Percentiles rank a stretch among this genome's conserved stretches.
Evolutionary conservation across 2,888 invertebrate genomes (phyloP).

Genomic region (Habrosyne pyritoides): DNA sequence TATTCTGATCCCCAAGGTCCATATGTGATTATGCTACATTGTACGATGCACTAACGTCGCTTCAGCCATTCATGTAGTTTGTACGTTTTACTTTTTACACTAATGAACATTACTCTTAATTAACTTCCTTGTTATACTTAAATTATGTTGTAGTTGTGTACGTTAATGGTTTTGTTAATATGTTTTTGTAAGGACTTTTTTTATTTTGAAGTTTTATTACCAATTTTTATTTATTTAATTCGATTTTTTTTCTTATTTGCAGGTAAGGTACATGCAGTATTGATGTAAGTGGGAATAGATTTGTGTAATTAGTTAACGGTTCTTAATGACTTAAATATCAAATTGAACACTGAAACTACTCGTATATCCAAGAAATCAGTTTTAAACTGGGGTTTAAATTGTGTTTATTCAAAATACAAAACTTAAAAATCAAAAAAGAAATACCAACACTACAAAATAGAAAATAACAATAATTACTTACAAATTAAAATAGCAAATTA

Average conservation of each 20-base stretch:
- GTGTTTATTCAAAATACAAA: no score
- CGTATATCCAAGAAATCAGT: no score
- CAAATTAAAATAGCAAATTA: no score
- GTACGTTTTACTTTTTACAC: constrained; percentile 8
- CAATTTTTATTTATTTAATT: background rate
- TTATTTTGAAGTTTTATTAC: background rate
- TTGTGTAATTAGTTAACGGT: no score
- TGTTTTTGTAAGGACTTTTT: background rate
- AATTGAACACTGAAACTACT: no score
- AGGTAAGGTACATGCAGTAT: background rate
- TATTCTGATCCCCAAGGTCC: constrained; percentile 10
- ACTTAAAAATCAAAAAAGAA: no score
- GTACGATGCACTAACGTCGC: constrained; percentile 10
- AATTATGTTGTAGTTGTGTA: background rate
- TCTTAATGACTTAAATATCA: no score
- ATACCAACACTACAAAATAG: no score
- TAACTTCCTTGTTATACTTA: background rate
- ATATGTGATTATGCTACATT: constrained; percentile 18
- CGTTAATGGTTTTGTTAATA: background rate
- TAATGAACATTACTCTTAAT: constrained; percentile 11
- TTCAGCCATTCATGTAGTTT: constrained; percentile 1
- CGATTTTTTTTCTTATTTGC: background rate
- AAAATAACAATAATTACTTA: no score
- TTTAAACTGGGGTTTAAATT: no score
- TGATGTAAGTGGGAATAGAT: background rate